A percentile compares a stretch with the other conserved stretches of the same genome.
These are phyloP conservation scores for Epinotia ramella DNA, from an alignment of 2,888 invertebrate genomes.

Conservation along the genomic window DNA sequence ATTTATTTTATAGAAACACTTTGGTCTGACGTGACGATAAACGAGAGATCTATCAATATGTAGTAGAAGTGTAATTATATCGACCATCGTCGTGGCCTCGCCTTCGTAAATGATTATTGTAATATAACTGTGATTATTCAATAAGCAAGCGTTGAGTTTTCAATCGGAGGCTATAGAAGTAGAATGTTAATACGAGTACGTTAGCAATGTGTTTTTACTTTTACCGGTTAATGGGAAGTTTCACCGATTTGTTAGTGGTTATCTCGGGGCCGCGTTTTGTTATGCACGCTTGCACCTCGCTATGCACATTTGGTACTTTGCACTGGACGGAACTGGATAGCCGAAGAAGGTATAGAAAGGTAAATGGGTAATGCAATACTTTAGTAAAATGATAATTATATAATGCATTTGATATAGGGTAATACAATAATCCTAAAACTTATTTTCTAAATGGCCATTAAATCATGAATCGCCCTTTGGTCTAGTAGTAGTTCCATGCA, in stretches of 20 bases:
- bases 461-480: no score
- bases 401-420: no score
- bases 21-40: slow-evolving; percentile 4
- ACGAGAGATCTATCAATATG: not conserved
- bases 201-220: slow-evolving; percentile 40
- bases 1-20: not conserved
- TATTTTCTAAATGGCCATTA: no score
- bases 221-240: slow-evolving; percentile 37
- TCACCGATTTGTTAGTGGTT: slow-evolving; percentile 41
- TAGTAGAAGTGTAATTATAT: not conserved
- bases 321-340: slow-evolving; percentile 24
- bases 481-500: no score
- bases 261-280: slow-evolving; percentile 42
- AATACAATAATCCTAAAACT: no score
- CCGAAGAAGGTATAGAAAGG: slow-evolving; percentile 19
- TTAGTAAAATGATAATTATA: no score
- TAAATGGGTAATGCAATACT: not conserved
- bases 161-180: not conserved
- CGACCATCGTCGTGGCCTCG: not conserved
- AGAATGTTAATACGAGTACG: slow-evolving; percentile 21
- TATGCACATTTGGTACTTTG: slow-evolving; percentile 44
- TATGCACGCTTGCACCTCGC: slow-evolving; percentile 45
- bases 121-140: not conserved
- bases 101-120: not conserved
- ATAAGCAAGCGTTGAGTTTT: not conserved